Conservation (phyloP, 2,113 vertebrate genomes). For the Hemichromis elongatus region DNA sequence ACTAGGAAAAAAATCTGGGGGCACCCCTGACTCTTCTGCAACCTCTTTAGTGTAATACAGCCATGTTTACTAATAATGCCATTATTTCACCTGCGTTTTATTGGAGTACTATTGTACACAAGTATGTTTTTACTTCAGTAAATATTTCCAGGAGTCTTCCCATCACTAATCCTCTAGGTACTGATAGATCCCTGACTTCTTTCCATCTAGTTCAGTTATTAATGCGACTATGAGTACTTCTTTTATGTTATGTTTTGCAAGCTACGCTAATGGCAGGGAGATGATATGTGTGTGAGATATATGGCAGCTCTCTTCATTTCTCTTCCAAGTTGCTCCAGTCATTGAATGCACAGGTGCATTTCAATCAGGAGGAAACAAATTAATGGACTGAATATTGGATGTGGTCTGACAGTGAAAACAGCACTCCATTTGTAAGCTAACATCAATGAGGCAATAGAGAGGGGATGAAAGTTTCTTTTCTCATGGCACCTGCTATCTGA, state of each 20-base stretch:
- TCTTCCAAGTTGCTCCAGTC: slow-evolving; percentile 15
- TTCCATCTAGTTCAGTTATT: slow-evolving; percentile 5
- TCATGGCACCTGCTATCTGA: neutral
- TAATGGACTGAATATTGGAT: slow-evolving; percentile 14
- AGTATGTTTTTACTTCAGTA: neutral
- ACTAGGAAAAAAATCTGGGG: neutral
- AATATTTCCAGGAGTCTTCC: neutral
- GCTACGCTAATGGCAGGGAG: slow-evolving; percentile 1
- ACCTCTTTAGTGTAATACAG: neutral
- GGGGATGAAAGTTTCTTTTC: neutral
- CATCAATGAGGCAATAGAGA: neutral
- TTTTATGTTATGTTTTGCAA: neutral
- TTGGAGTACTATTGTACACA: neutral
- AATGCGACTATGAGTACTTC: neutral
- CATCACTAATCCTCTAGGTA: neutral
- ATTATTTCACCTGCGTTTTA: neutral
- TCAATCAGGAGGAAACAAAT: slow-evolving; percentile 26
- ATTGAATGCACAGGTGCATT: slow-evolving; percentile 11
- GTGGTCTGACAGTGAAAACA: slow-evolving; percentile 25
- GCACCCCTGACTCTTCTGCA: neutral
- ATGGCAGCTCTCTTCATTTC: neutral
- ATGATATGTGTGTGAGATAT: slow-evolving; percentile 12
- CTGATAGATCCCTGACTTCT: neutral
- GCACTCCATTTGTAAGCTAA: slow-evolving; percentile 1
- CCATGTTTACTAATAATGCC: neutral